Evolutionary conservation across 2,888 invertebrate genomes (phyloP).

Genomic region (Chrysina gloriosa): DNA sequence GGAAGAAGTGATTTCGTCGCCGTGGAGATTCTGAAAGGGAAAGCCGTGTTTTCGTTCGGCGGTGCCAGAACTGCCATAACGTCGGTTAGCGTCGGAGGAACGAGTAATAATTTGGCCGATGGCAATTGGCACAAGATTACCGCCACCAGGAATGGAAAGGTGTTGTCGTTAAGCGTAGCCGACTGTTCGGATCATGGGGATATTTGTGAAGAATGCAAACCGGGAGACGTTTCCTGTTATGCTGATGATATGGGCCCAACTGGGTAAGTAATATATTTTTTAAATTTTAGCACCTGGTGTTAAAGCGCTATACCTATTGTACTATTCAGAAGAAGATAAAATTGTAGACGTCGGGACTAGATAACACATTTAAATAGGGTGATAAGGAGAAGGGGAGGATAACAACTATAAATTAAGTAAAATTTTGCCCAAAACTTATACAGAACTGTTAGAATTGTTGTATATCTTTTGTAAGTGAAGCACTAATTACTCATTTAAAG

Average conservation of each 20-base stretch:
- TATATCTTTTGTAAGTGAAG: too few relatives aligned
- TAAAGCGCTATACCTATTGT: too few relatives aligned
- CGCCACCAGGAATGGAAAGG: conserved; percentile 89
- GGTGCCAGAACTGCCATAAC: conserved; percentile 90
- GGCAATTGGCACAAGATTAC: conserved; percentile 94
- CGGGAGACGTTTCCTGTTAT: conserved; percentile 85
- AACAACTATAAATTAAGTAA: too few relatives aligned
- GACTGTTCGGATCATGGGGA: conserved; percentile 88
- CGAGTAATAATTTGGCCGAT: conserved; percentile 78
- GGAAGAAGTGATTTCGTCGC: conserved; percentile 94
- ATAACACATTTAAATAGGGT: too few relatives aligned
- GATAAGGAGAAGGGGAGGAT: too few relatives aligned
- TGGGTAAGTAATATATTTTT: conserved; percentile 73
- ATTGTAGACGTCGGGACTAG: too few relatives aligned
- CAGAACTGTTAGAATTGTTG: too few relatives aligned
- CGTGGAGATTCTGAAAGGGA: conserved; percentile 86
- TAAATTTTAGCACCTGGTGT: neutral
- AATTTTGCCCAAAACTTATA: too few relatives aligned
- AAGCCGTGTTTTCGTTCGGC: conserved; percentile 89
- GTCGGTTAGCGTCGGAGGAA: conserved; percentile 76
- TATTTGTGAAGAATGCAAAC: conserved; percentile 85
- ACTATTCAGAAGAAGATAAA: too few relatives aligned
- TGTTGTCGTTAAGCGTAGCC: conserved; percentile 85
- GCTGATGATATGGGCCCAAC: conserved; percentile 73
- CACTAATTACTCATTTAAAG: too few relatives aligned